Base-by-base conservation (phyloP, 2,113 vertebrate genomes). In the Hemiprocne comata region DNA sequence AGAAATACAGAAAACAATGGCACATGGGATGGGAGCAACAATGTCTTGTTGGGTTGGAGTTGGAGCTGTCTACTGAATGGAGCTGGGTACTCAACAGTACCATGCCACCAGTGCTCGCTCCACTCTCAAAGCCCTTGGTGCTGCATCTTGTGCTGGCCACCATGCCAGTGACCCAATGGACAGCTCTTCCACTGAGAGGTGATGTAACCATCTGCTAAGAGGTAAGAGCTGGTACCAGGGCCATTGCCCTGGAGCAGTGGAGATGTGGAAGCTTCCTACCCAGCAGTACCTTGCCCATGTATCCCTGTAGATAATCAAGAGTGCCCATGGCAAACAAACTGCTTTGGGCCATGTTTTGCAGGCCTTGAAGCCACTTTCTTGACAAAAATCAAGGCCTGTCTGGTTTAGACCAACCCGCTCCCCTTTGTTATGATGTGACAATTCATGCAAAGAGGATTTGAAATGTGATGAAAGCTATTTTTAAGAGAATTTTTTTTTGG, bases 91-190 rank as follows among this genome's bases (percentile, higher is more conserved):
- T 31, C 17, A 42, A 34, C 11, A 87, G 38, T 24, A 36, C 12
- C 10, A 29, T 66, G 55, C 33, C 48, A 50, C 20, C 1, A 2
- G 34, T 44, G 20, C n/a, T 48, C 1, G 0, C 29, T 40, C 12
- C 51, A 12, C 26, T 69, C 53, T 55, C 29, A 29, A 48, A 54
- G 42, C 21, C 25, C 51, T 73, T 1, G 1, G 26, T 1, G 2
- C 24, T 8, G 11, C 1, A 2, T 11, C 51, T 14, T 38, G 16
- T 84, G 55, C 42, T 66, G 65, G 57, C 24, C 64, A 74, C 51
- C 40, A 33, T 3, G 18, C 26, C 65, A 67, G 40, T 29, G 29
- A 58, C 19, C 24, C 65, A 64, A 11, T 1, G 33, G 40, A 28
- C 65, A 54, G 31, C 51, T 70, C 40, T 53, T 73, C n/a, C 60